phyloP scores from a whole-genome alignment of 2,113 vertebrate genomes.

The Rhombomys opimus region DNA sequence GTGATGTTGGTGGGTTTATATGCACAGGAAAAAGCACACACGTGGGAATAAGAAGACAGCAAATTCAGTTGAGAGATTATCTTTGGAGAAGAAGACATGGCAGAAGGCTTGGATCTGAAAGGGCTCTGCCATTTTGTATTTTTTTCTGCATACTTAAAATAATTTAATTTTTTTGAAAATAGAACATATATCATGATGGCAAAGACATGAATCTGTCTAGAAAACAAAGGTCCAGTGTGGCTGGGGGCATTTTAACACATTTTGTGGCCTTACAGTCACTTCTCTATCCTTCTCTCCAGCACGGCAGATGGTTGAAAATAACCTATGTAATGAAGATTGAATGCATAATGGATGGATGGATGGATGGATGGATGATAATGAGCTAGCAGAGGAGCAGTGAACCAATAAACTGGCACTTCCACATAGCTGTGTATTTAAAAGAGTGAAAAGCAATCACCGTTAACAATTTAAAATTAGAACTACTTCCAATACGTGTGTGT shows the following conservation, averaged over 20 bases:
- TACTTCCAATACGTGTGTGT: neutral
- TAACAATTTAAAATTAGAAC: constrained; percentile 20
- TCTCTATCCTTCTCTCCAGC: neutral
- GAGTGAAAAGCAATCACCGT: neutral
- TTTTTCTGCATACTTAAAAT: neutral
- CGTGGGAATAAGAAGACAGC: neutral
- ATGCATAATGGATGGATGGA: neutral
- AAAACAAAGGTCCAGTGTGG: neutral
- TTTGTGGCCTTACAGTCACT: neutral
- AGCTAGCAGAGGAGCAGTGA: neutral
- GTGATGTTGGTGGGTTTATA: neutral
- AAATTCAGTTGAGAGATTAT: neutral
- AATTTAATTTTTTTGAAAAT: neutral
- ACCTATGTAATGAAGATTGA: neutral
- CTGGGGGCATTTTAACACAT: neutral
- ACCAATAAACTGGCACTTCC: neutral
- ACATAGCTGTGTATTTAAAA: neutral
- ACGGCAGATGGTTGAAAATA: neutral
- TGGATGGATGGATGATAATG: neutral
- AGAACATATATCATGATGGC: neutral
- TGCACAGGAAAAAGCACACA: neutral
- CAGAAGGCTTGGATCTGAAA: neutral
- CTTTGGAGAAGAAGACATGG: constrained; percentile 32
- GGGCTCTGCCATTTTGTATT: neutral
- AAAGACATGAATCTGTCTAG: neutral